phyloP scores from a whole-genome alignment of 2,113 vertebrate genomes.

The Misgurnus mizolepis region DNA sequence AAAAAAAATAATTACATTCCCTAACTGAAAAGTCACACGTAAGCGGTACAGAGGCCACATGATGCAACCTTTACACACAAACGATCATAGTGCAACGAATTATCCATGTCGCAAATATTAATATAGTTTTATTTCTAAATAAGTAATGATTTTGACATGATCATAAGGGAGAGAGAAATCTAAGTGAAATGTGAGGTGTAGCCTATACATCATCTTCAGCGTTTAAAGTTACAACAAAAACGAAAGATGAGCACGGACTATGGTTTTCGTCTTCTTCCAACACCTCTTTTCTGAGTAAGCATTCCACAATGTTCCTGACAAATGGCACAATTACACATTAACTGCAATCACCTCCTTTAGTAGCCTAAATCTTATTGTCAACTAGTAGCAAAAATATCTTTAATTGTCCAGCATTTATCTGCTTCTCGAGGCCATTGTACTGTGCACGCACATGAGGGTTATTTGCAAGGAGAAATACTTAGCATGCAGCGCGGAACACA shows the following conservation, averaged over 20 bases:
- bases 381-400: slow-evolving; percentile 89
- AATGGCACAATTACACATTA: slow-evolving; percentile 90
- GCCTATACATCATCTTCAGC: not conserved
- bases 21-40: no score
- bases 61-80: not conserved
- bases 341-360: slow-evolving; percentile 96
- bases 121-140: no score
- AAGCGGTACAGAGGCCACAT: no score
- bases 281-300: slow-evolving; percentile 52
- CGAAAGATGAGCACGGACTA: not conserved
- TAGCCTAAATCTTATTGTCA: slow-evolving; percentile 86
- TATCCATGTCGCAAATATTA: not conserved
- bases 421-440: slow-evolving; percentile 94
- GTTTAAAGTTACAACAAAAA: slow-evolving; percentile 8
- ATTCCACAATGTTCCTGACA: slow-evolving; percentile 64
- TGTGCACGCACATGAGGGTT: slow-evolving; percentile 92
- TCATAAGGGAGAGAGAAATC: not conserved
- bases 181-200: not conserved
- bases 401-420: slow-evolving; percentile 98
- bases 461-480: slow-evolving; percentile 98
- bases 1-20: no score
- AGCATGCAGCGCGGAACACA: slow-evolving; percentile 98
- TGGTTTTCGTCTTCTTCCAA: slow-evolving; percentile 7
- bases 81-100: not conserved
- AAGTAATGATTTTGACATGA: not conserved